Percentiles rank a stretch among this genome's conserved stretches.
These are phyloP conservation scores for Chorisops tibialis DNA, from an alignment of 2,888 invertebrate genomes.

Conservation along the genomic window DNA sequence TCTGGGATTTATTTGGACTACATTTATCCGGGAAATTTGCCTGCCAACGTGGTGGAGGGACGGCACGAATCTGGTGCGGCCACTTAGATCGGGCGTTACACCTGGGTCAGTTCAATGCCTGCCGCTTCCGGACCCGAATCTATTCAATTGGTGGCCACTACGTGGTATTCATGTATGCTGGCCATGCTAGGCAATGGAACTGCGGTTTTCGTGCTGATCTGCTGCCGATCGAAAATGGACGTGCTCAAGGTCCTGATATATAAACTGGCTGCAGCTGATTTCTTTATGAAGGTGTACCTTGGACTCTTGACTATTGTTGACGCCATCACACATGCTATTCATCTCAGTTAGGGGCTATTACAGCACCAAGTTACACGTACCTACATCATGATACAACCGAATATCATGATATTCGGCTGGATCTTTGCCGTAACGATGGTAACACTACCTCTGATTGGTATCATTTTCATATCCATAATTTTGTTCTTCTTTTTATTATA, in stretches of 20 bases:
- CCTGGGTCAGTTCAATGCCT: slow-evolving; percentile 62
- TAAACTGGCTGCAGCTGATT: slow-evolving; percentile 94
- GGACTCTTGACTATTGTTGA: slow-evolving; percentile 94
- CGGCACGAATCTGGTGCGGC: slow-evolving; percentile 43
- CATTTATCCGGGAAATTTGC: slow-evolving; percentile 66
- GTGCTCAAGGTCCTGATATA: slow-evolving; percentile 95
- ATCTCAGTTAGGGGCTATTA: slow-evolving; percentile 89
- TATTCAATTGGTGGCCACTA: slow-evolving; percentile 97
- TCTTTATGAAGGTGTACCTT: slow-evolving; percentile 94
- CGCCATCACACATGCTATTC: slow-evolving; percentile 97
- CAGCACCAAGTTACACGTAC: slow-evolving; percentile 85
- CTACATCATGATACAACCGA: no score
- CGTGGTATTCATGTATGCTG: slow-evolving; percentile 95
- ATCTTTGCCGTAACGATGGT: slow-evolving; percentile 84
- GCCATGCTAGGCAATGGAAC: slow-evolving; percentile 95
- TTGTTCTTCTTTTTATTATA: no score
- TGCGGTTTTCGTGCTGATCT: slow-evolving; percentile 89
- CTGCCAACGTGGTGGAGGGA: slow-evolving; percentile 67
- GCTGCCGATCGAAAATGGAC: slow-evolving; percentile 90
- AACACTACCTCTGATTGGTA: slow-evolving; percentile 79
- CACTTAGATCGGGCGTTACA: slow-evolving; percentile 40
- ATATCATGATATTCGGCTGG: slow-evolving; percentile 94
- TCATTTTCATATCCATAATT: no score
- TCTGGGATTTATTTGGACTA: slow-evolving; percentile 70
- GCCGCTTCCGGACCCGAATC: slow-evolving; percentile 86